A percentile compares a stretch with the other conserved stretches of the same genome.
Conservation (phyloP, 2,888 invertebrate species). For the Hemicrepidius hirtus region DNA sequence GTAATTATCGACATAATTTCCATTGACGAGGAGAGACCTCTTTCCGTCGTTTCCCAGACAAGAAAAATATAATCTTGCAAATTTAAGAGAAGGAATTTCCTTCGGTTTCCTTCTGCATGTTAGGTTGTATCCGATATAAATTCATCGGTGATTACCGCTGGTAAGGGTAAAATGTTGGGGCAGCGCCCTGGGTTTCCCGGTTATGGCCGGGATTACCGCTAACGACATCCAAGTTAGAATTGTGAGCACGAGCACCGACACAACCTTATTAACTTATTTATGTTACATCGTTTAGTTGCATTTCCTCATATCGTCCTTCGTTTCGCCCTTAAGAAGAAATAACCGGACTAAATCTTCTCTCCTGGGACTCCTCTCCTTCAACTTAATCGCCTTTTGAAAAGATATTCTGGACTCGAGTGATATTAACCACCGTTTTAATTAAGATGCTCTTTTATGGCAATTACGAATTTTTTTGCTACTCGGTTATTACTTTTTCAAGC, state of each 20-base stretch:
- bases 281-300: slow-evolving; percentile 43
- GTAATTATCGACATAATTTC: slow-evolving; percentile 3
- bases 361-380: not conserved
- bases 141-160: slow-evolving; percentile 63
- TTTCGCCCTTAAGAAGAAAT: slow-evolving; percentile 24
- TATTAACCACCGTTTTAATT: not conserved
- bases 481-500: too few relatives aligned
- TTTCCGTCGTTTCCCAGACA: too few relatives aligned
- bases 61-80: not conserved
- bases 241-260: slow-evolving; percentile 56
- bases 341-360: slow-evolving; percentile 12
- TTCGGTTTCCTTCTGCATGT: slow-evolving; percentile 31
- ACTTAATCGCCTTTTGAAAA: slow-evolving; percentile 21
- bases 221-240: slow-evolving; percentile 62
- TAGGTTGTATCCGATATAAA: slow-evolving; percentile 59
- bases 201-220: slow-evolving; percentile 64
- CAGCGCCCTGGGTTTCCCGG: slow-evolving; percentile 52
- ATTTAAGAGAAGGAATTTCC: slow-evolving; percentile 2
- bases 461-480: not conserved
- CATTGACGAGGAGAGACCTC: too few relatives aligned
- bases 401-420: not conserved
- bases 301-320: slow-evolving; percentile 28
- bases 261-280: slow-evolving; percentile 61
- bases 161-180: slow-evolving; percentile 49
- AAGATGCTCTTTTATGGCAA: not conserved